Conservation (phyloP, 2,797 vertebrate species). For the Lycodopsis pacificus region DNA sequence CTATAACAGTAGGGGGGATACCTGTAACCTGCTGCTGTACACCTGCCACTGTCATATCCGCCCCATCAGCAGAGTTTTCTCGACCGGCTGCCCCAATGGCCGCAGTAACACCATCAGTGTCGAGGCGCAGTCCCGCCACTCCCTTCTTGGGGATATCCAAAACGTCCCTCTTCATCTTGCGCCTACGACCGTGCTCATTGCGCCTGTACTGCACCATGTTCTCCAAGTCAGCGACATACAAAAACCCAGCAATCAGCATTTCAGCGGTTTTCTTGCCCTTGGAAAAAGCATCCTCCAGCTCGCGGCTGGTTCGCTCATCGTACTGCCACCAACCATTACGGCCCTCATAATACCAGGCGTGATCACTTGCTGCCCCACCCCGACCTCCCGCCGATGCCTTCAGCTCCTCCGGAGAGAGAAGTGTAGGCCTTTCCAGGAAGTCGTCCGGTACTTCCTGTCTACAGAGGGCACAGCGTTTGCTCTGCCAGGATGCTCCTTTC, state of each 20-base stretch:
- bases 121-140: slow-evolving; percentile 95
- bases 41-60: slow-evolving; percentile 83
- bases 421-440: slow-evolving; percentile 97
- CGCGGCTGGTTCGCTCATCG: slow-evolving; percentile 96
- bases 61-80: slow-evolving; percentile 95
- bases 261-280: slow-evolving; percentile 98
- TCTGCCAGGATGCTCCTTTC: slow-evolving; percentile 99
- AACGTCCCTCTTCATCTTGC: slow-evolving; percentile 97
- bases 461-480: slow-evolving; percentile 97
- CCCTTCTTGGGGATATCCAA: slow-evolving; percentile 98
- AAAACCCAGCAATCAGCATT: slow-evolving; percentile 98
- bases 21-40: slow-evolving; percentile 77
- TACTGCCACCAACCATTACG: slow-evolving; percentile 99
- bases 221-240: slow-evolving; percentile 97
- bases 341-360: slow-evolving; percentile 99
- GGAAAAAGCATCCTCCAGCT: slow-evolving; percentile 97
- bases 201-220: slow-evolving; percentile 99
- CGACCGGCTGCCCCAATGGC: slow-evolving; percentile 81
- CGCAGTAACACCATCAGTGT: slow-evolving; percentile 76
- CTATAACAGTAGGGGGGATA: slow-evolving; percentile 56
- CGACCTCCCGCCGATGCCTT: slow-evolving; percentile 94
- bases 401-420: slow-evolving; percentile 96
- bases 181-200: slow-evolving; percentile 96
- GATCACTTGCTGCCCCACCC: slow-evolving; percentile 85
- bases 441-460: slow-evolving; percentile 98